Conservation (phyloP, 2,113 vertebrate genomes). For the Rissa tridactyla region DNA sequence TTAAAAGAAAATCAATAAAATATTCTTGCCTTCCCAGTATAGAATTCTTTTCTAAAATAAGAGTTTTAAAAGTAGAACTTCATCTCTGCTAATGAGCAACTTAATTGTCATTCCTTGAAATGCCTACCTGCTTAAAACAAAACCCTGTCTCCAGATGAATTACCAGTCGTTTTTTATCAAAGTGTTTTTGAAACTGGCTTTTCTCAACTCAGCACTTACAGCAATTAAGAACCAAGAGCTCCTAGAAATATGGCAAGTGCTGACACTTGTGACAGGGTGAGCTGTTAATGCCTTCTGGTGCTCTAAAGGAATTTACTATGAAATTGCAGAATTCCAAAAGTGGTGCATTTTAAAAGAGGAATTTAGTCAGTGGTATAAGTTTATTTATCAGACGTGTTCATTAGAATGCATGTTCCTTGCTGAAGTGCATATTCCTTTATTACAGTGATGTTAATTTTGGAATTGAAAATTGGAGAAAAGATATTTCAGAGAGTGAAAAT, state of each 20-base stretch:
- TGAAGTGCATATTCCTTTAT: background rate
- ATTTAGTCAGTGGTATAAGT: background rate
- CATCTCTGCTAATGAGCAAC: background rate
- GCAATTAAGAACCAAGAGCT: background rate
- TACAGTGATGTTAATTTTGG: background rate
- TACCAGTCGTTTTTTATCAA: background rate
- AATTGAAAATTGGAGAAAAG: background rate
- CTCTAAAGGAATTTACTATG: background rate
- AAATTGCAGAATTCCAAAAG: background rate
- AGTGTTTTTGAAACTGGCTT: background rate
- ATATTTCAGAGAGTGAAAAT: background rate
- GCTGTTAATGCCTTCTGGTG: background rate
- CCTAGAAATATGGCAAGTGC: background rate
- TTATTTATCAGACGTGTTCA: background rate
- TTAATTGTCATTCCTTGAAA: background rate
- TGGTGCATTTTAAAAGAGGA: background rate
- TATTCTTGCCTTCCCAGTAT: background rate
- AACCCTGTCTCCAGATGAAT: background rate
- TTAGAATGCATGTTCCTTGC: background rate
- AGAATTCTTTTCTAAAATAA: background rate
- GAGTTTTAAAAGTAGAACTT: background rate
- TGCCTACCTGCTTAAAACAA: background rate
- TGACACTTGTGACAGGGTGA: background rate
- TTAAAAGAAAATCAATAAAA: background rate
- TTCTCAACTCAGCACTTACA: background rate